phyloP scores from a whole-genome alignment of 2,888 invertebrate genomes.

The Perdita meconis region DNA sequence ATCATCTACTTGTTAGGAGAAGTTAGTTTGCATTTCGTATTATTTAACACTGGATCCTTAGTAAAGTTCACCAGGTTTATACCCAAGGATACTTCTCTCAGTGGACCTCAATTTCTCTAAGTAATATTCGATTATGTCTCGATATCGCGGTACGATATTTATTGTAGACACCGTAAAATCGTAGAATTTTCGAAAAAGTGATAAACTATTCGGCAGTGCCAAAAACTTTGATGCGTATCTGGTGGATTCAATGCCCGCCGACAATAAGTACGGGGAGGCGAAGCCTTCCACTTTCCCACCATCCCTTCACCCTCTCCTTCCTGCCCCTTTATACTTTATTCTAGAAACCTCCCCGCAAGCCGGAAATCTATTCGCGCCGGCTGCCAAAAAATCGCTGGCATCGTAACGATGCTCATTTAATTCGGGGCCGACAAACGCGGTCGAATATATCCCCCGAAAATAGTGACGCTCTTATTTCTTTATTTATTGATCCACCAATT shows the following conservation, averaged over 20 bases:
- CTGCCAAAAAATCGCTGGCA: constrained; percentile 67
- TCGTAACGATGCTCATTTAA: constrained; percentile 66
- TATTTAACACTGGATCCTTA: constrained; percentile 34
- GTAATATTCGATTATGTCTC: constrained; percentile 71
- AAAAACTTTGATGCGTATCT: constrained; percentile 62
- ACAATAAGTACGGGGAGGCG: background rate
- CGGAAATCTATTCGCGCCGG: constrained; percentile 59
- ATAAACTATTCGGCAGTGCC: constrained; percentile 56
- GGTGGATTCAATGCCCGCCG: constrained; percentile 7
- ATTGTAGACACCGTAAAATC: constrained; percentile 62
- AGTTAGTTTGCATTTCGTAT: constrained; percentile 3
- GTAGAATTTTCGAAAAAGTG: constrained; percentile 58
- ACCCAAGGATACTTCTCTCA: constrained; percentile 28
- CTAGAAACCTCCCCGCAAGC: constrained; percentile 46
- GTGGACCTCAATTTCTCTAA: constrained; percentile 67
- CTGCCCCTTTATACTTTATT: constrained; percentile 40
- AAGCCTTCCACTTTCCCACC: constrained; percentile 49
- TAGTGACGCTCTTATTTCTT: constrained; percentile 6
- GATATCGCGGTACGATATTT: constrained; percentile 76
- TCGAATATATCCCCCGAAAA: constrained; percentile 25
- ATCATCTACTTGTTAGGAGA: constrained; percentile 37
- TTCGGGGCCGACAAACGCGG: constrained; percentile 54
- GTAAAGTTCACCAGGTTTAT: constrained; percentile 25
- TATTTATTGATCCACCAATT: background rate
- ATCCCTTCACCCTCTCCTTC: constrained; percentile 38